Conservation (phyloP, 2,113 vertebrate species). For the Macroglossus sobrinus region DNA sequence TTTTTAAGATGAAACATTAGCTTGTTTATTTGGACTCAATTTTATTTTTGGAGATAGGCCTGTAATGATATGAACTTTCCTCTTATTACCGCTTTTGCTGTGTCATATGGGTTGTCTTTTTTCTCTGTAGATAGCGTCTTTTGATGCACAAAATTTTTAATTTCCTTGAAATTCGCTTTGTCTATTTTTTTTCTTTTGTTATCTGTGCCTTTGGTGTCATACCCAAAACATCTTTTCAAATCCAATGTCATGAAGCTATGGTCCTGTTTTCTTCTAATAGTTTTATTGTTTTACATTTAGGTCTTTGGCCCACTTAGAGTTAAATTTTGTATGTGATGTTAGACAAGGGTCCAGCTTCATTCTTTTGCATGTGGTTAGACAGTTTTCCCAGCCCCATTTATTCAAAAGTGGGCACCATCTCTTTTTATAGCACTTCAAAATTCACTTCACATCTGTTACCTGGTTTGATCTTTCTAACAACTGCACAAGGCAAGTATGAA, state of each 20-base stretch:
- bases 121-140: background rate
- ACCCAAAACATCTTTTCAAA: background rate
- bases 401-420: background rate
- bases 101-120: background rate
- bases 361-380: background rate
- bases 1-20: too few species aligned
- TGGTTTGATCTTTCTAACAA: background rate
- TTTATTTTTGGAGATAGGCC: too few species aligned
- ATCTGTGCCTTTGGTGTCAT: background rate
- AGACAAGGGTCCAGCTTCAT: background rate
- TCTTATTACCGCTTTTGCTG: too few species aligned
- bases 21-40: too few species aligned
- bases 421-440: background rate
- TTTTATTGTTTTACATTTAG: background rate
- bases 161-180: background rate
- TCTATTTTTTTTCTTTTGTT: background rate
- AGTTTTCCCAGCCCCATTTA: background rate
- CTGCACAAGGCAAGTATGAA: background rate
- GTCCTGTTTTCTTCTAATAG: background rate
- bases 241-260: background rate
- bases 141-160: background rate
- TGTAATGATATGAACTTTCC: too few species aligned
- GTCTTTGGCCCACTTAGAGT: background rate
- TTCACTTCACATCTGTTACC: background rate
- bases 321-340: background rate